phyloP scores from a whole-genome alignment of 2,888 invertebrate species.

The Ophion ellenae region DNA sequence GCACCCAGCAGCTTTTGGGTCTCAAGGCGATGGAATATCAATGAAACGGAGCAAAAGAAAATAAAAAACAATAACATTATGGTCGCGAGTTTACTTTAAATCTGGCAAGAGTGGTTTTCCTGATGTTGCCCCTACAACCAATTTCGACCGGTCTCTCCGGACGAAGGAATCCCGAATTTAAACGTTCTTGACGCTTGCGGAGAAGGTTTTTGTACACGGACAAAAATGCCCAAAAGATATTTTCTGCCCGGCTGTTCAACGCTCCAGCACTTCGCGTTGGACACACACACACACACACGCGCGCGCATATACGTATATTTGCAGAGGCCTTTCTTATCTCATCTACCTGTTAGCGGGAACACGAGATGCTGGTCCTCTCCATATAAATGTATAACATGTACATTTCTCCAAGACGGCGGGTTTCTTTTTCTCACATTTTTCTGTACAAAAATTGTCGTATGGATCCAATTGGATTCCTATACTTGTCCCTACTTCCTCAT shows the following conservation, averaged over 20 bases:
- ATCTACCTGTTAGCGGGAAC: conserved; percentile 60
- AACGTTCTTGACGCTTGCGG: conserved; percentile 52
- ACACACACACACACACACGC: not conserved
- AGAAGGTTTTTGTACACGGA: conserved; percentile 52
- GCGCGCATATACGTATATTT: conserved; percentile 38
- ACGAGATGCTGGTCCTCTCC: conserved; percentile 37
- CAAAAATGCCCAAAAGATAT: conserved; percentile 42
- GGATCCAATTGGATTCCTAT: not conserved
- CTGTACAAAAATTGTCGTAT: not conserved
- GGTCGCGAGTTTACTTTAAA: not conserved
- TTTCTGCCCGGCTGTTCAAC: not conserved
- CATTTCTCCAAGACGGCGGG: conserved; percentile 16
- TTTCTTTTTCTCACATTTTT: not conserved
- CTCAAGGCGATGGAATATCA: not conserved
- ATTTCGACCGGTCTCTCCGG: conserved; percentile 41
- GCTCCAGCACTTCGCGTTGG: not conserved
- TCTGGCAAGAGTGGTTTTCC: conserved; percentile 30
- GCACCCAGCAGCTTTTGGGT: not conserved
- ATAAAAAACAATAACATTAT: not conserved
- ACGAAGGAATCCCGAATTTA: conserved; percentile 58
- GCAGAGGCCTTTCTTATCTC: conserved; percentile 60
- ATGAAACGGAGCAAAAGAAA: not conserved
- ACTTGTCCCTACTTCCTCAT: too few relatives aligned
- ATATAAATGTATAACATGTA: conserved; percentile 38
- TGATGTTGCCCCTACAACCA: not conserved